Percentiles rank a stretch among this genome's conserved stretches.
These are phyloP conservation scores for Drosophila parthenogenetica DNA, from an alignment of 2,888 invertebrate species.

Conservation along the genomic window DNA sequence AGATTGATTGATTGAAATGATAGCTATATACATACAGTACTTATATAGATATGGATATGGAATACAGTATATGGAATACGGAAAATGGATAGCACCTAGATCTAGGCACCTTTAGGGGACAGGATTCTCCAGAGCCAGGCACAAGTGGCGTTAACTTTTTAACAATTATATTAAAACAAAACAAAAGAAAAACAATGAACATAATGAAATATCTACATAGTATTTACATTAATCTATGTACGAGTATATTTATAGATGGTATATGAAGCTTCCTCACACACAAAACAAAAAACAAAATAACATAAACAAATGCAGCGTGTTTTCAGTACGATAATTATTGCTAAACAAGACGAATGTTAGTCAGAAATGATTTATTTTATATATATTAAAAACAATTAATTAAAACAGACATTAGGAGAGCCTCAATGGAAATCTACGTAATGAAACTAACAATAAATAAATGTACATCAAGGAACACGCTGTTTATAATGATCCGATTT, in stretches of 20 bases:
- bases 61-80: slow-evolving; percentile 31
- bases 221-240: slow-evolving; percentile 59
- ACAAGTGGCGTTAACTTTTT: slow-evolving; percentile 75
- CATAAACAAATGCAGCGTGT: slow-evolving; percentile 50
- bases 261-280: slow-evolving; percentile 77
- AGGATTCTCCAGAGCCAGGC: slow-evolving; percentile 39
- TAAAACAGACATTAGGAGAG: slow-evolving; percentile 24
- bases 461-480: slow-evolving; percentile 44
- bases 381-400: slow-evolving; percentile 52
- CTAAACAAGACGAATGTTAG: slow-evolving; percentile 43
- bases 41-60: slow-evolving; percentile 26
- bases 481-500: slow-evolving; percentile 58
- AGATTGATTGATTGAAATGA: slow-evolving; percentile 44
- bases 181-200: slow-evolving; percentile 5
- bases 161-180: slow-evolving; percentile 63
- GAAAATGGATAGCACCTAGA: slow-evolving; percentile 56
- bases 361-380: slow-evolving; percentile 74
- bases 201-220: slow-evolving; percentile 56
- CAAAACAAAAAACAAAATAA: neutral
- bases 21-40: slow-evolving; percentile 21
- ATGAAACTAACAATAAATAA: slow-evolving; percentile 21
- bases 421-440: slow-evolving; percentile 40
- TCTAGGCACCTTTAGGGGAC: slow-evolving; percentile 34
- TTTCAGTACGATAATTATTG: slow-evolving; percentile 35
- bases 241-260: slow-evolving; percentile 77